Conservation (phyloP, 1,140 invertebrate species). For the Drosophila littoralis region DNA sequence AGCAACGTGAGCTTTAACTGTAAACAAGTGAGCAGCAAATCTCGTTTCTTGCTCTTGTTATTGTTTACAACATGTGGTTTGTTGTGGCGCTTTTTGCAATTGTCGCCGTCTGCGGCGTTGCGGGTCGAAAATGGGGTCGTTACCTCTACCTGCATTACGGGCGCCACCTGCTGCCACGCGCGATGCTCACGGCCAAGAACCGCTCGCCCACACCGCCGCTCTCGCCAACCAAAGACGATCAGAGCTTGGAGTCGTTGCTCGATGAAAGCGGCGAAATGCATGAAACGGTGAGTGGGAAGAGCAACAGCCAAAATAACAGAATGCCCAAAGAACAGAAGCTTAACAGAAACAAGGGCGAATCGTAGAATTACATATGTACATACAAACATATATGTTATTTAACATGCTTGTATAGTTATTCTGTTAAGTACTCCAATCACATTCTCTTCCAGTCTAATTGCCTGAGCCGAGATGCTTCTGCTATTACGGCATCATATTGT, state of each 20-base stretch:
- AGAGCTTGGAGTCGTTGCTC: conserved; percentile 77
- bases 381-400: background rate
- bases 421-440: conserved; percentile 21
- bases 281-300: conserved; percentile 76
- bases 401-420: too few relatives aligned
- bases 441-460: conserved; percentile 51
- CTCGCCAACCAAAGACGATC: conserved; percentile 76
- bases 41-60: conserved; percentile 6
- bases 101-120: conserved; percentile 61
- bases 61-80: conserved; percentile 77
- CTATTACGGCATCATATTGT: conserved; percentile 56
- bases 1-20: conserved; percentile 31
- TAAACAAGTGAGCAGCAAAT: background rate
- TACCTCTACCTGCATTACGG: conserved; percentile 79
- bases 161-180: conserved; percentile 75
- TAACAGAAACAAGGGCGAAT: background rate
- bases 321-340: background rate
- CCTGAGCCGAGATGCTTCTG: conserved; percentile 46
- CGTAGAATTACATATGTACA: background rate
- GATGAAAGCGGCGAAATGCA: conserved; percentile 83
- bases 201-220: conserved; percentile 79
- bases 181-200: conserved; percentile 70
- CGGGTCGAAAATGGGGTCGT: conserved; percentile 78
- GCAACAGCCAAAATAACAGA: background rate
- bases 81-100: conserved; percentile 58